A percentile compares a stretch with the other conserved stretches of the same genome.
Evolutionary conservation across 2,113 vertebrate species (phyloP).

Genomic region (Ptyas mucosa): DNA sequence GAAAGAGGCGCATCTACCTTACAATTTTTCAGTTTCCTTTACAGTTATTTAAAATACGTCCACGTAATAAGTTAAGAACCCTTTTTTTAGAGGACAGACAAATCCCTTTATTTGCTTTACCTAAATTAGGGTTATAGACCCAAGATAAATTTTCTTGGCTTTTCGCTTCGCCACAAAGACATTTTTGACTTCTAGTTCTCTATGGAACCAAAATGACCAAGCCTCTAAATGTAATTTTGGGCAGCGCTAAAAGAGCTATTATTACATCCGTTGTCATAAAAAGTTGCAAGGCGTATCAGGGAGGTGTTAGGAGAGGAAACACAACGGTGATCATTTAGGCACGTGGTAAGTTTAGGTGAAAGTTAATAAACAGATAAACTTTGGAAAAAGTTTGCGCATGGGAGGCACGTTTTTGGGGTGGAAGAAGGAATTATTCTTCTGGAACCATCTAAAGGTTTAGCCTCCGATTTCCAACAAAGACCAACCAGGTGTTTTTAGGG

Average conservation of each 20-base stretch:
- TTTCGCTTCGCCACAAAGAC: neutral
- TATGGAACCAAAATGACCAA: neutral
- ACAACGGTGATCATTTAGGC: neutral
- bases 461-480: neutral
- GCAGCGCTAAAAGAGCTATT: neutral
- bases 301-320: neutral
- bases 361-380: neutral
- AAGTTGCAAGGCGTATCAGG: neutral
- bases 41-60: neutral
- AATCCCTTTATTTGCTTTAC: neutral
- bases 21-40: neutral
- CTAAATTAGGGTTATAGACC: neutral
- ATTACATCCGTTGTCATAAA: neutral
- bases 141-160: neutral
- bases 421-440: too few relatives aligned
- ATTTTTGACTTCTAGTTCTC: neutral
- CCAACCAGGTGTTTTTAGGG: neutral
- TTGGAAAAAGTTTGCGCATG: neutral
- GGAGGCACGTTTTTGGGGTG: neutral
- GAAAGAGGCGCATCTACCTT: neutral
- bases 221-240: neutral
- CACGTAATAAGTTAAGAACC: neutral
- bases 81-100: neutral
- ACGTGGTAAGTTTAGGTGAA: neutral
- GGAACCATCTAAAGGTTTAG: neutral